Evolutionary conservation across 1,140 invertebrate species (phyloP).

Genomic region (Tribolium castaneum): DNA sequence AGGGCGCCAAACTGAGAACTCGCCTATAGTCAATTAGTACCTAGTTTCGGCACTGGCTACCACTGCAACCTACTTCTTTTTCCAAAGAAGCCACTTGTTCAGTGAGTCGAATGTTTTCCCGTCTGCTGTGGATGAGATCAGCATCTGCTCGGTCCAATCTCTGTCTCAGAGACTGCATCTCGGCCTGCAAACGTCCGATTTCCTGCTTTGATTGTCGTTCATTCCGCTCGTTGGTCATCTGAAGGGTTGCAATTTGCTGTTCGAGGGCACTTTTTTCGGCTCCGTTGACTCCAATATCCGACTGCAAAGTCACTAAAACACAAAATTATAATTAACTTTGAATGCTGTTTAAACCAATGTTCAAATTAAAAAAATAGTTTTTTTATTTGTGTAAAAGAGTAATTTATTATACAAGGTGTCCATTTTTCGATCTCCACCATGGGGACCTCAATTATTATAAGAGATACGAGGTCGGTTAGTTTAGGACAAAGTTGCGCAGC

Average conservation of each 20-base stretch:
- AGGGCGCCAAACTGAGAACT: no score
- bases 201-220: constrained; percentile 81
- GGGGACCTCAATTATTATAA: no score
- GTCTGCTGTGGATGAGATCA: constrained; percentile 79
- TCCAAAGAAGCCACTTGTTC: constrained; percentile 82
- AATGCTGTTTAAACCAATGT: no score
- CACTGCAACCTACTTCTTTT: constrained; percentile 74
- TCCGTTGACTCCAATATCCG: constrained; percentile 76
- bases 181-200: constrained; percentile 76
- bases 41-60: no score
- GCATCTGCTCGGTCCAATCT: constrained; percentile 81
- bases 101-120: constrained; percentile 78
- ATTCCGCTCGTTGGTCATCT: constrained; percentile 72
- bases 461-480: no score
- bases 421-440: no score
- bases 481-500: no score
- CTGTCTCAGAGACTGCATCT: constrained; percentile 81
- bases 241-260: constrained; percentile 76
- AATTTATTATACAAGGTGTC: no score
- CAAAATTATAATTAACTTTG: neutral
- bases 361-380: no score
- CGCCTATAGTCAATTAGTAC: no score
- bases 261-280: constrained; percentile 81
- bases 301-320: constrained; percentile 74
- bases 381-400: no score